Evolutionary conservation across 2,113 vertebrate species (phyloP), one percentile per base, ranked within the genome.

Genomic region (Hassar affinis): DNA sequence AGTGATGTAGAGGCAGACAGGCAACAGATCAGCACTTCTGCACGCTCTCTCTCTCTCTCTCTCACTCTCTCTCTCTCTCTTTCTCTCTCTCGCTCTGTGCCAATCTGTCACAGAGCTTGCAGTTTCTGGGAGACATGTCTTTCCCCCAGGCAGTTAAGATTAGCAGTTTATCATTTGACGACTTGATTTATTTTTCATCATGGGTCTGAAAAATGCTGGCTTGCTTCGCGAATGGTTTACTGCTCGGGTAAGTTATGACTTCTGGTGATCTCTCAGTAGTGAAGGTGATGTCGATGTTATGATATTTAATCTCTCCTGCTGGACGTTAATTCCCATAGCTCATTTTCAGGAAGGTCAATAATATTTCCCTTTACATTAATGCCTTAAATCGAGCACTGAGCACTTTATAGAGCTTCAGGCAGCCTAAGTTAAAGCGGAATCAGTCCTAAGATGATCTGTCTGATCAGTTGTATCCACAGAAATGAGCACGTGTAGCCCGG

Each of bases 211-310:
- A 89, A 84, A 94, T 93, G 92, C 86, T 56, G 88, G 87, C 89
- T 79, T 86, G 87, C 83, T 91, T 91, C 85, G 88, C 92, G 92
- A 94, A 93, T 94, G 93, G 93, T 92, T 90, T 92, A 90, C 91
- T 90, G 91, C 89, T 91, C 89, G 85, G 83, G 93, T 95, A 93
- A 93, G 93, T 22, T 42, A 42, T 14, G 3, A 25, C 42, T 72
- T 69, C 38, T 1, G 66, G 18, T 47, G 42, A 47, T 30, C 69
- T 71, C 68, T 25, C 11, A 12, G 0, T n/a, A 45, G 38, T n/a
- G n/a, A 74, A 72, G 25, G 25, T 6, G 6, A 27, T n/a, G 27
- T 47, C 8, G 6, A 49, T 2, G 49, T 72, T 49, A 25, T 74
- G 42, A 15, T 49, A 3, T 49, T 27, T 72, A 3, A 72, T 72